These are phyloP conservation scores for Drosophila cyrtoloma DNA, from an alignment of 2,888 invertebrate species.

Conservation along the genomic window DNA sequence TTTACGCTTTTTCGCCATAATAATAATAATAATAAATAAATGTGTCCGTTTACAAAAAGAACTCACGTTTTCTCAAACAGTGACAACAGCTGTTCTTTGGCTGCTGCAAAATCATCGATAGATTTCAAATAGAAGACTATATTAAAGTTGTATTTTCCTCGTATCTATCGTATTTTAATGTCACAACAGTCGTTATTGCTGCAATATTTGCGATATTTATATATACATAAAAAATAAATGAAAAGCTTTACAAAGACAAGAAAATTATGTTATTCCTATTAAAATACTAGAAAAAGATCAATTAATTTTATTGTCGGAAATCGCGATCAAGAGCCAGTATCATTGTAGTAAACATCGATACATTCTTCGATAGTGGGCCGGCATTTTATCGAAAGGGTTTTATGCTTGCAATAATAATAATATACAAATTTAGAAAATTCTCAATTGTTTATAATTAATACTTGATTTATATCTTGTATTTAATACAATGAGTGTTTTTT, in stretches of 20 bases:
- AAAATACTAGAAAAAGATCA: not conserved
- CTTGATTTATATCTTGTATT: not conserved
- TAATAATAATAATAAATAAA: constrained; percentile 83
- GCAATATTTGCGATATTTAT: not conserved
- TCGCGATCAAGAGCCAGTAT: not conserved
- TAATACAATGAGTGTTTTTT: constrained; percentile 1
- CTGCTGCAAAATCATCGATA: constrained; percentile 6
- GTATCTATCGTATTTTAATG: not conserved
- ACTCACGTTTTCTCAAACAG: constrained; percentile 49
- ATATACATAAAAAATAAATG: not conserved
- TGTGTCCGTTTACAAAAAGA: constrained; percentile 8
- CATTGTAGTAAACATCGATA: constrained; percentile 28
- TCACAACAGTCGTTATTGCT: not conserved
- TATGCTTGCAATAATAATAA: not conserved
- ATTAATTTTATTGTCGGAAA: not conserved
- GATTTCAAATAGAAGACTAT: not conserved
- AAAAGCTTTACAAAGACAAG: not conserved
- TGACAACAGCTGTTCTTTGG: constrained; percentile 33
- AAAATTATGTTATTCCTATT: not conserved
- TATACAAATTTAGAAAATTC: not conserved
- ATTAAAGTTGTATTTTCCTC: not conserved
- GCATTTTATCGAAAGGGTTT: constrained; percentile 29
- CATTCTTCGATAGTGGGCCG: constrained; percentile 11
- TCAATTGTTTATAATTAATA: not conserved
- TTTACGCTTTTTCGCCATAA: constrained; percentile 87